phyloP scores from a whole-genome alignment of 2,797 vertebrate genomes.

The Trachurus trachurus region DNA sequence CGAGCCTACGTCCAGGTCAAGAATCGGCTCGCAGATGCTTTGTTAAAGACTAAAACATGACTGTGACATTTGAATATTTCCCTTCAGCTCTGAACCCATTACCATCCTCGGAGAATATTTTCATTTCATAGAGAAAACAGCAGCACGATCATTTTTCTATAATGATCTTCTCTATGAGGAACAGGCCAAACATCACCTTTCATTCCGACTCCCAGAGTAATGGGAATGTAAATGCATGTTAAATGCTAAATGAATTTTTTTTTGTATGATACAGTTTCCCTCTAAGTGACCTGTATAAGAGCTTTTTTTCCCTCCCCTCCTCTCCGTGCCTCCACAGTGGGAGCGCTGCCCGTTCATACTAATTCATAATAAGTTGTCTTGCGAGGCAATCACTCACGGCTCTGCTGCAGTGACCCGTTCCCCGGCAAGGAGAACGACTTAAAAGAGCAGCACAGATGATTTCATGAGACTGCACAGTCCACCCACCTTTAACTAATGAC shows the following conservation, averaged over 20 bases:
- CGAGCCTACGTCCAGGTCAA: background rate
- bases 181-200: background rate
- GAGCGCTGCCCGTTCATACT: conserved; percentile 29
- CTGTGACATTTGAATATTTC: background rate
- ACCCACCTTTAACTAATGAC: conserved; percentile 77
- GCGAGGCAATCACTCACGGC: conserved; percentile 51
- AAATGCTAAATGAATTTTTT: conserved; percentile 21
- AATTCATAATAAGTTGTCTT: conserved; percentile 58
- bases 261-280: conserved; percentile 4
- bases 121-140: background rate
- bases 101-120: background rate
- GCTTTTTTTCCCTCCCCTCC: background rate
- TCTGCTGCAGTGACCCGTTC: conserved; percentile 67
- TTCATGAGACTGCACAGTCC: conserved; percentile 74
- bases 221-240: conserved; percentile 13
- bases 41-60: background rate
- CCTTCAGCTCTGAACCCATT: background rate
- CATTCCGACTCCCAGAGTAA: conserved; percentile 11
- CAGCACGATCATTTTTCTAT: background rate
- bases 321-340: background rate
- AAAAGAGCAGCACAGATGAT: conserved; percentile 76
- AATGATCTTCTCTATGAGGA: conserved; percentile 9
- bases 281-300: conserved; percentile 32
- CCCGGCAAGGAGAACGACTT: conserved; percentile 67
- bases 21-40: background rate